A percentile compares a stretch with the other conserved stretches of the same genome.
phyloP scores from a whole-genome alignment of 2,113 vertebrate genomes.

The Nasalis larvatus region DNA sequence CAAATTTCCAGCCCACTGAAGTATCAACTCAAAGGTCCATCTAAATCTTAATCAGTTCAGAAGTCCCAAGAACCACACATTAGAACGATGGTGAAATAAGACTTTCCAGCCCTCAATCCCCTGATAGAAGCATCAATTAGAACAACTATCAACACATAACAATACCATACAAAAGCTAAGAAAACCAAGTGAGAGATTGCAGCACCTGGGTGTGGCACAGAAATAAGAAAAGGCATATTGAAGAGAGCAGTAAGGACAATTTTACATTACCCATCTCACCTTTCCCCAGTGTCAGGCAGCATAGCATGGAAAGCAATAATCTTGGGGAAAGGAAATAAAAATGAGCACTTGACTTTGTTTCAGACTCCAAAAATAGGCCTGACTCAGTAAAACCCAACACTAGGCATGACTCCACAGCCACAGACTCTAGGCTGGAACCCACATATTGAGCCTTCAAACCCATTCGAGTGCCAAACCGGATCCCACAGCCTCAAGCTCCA shows the following conservation, averaged over 20 bases:
- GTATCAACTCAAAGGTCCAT: neutral
- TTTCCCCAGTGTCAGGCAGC: neutral
- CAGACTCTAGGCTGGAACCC: neutral
- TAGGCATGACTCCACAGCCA: neutral
- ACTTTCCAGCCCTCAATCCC: neutral
- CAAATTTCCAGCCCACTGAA: neutral
- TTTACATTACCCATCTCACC: neutral
- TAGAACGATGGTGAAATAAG: neutral
- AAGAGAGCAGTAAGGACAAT: neutral
- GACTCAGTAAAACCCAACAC: neutral
- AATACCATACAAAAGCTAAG: neutral
- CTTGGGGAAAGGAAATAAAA: neutral
- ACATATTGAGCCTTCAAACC: neutral
- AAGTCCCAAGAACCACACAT: neutral
- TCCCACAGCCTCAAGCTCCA: neutral
- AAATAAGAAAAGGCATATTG: neutral
- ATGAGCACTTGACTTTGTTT: neutral
- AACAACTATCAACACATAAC: neutral
- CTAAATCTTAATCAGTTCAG: neutral
- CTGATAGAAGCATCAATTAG: neutral
- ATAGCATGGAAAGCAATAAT: neutral
- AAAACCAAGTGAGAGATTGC: neutral
- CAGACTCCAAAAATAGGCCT: neutral
- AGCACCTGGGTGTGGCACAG: neutral
- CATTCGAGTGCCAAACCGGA: neutral